phyloP scores from a whole-genome alignment of 2,888 invertebrate genomes.

The Eupelmus urozonus region DNA sequence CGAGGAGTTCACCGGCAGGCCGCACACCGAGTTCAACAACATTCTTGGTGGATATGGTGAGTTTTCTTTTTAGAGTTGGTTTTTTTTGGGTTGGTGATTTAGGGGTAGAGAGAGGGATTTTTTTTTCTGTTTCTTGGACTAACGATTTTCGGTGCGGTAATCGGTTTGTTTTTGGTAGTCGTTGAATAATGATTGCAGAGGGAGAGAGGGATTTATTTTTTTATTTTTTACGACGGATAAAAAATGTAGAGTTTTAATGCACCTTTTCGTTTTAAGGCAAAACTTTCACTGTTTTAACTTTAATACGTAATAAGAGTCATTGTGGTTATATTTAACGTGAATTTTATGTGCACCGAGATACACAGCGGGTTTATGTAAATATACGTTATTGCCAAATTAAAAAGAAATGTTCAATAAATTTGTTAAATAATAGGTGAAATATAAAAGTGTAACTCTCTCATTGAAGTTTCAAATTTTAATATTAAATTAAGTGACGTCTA shows the following conservation, averaged over 20 bases:
- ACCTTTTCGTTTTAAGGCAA: conserved; percentile 4
- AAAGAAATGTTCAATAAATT: neutral
- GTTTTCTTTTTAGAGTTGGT: conserved; percentile 72
- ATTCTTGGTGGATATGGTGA: conserved; percentile 94
- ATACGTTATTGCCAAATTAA: neutral
- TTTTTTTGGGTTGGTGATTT: neutral
- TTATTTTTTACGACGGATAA: conserved; percentile 22
- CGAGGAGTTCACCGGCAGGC: conserved; percentile 93
- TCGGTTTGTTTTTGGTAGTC: conserved; percentile 62
- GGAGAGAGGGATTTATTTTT: too few relatives aligned
- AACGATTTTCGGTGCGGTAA: neutral
- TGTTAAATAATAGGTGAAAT: neutral
- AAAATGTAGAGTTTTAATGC: conserved; percentile 4
- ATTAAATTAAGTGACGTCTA: too few relatives aligned
- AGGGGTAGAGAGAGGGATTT: too few relatives aligned
- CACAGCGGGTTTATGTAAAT: conserved; percentile 25
- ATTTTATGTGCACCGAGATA: neutral
- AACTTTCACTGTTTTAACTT: conserved; percentile 52
- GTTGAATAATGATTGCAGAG: conserved; percentile 1
- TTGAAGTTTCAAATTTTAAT: neutral
- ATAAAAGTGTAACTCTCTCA: neutral
- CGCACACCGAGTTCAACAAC: conserved; percentile 90
- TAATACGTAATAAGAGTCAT: conserved; percentile 39
- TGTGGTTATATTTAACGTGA: conserved; percentile 11
- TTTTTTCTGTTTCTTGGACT: neutral